These are phyloP conservation scores for Zaprionus taronus DNA, from an alignment of 1,140 invertebrate species.

Conservation along the genomic window DNA sequence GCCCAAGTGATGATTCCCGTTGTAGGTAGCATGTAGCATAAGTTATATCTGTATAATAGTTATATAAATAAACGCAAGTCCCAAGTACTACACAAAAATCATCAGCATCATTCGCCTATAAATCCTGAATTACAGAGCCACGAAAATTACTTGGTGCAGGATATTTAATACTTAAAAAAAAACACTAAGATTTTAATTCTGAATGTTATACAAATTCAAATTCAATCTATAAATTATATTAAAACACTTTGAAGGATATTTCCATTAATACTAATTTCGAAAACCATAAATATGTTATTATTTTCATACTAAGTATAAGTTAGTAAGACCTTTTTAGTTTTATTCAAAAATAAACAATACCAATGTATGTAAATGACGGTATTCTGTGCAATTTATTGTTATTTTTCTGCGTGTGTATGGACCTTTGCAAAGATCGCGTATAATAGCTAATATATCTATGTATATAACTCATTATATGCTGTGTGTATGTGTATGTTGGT, in stretches of 20 bases:
- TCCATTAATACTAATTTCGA: background rate
- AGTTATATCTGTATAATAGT: constrained; percentile 29
- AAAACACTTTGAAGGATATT: background rate
- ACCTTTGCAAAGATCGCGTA: constrained; percentile 49
- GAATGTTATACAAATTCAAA: background rate
- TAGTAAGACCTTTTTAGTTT: background rate
- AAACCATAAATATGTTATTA: background rate
- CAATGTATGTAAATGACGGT: constrained; percentile 32
- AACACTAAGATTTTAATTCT: background rate
- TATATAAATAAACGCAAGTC: constrained; percentile 25
- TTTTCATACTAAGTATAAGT: background rate
- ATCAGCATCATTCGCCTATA: background rate
- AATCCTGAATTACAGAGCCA: background rate
- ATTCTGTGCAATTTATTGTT: constrained; percentile 77
- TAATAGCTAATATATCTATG: constrained; percentile 65
- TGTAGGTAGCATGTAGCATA: constrained; percentile 39
- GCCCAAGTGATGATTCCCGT: constrained; percentile 47
- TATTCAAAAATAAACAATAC: background rate
- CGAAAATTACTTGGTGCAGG: background rate
- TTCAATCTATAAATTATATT: background rate
- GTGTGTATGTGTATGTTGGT: constrained; percentile 24
- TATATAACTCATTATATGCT: constrained; percentile 49
- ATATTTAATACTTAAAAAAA: background rate
- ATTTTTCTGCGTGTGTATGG: constrained; percentile 58
- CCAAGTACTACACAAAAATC: background rate